A percentile compares a stretch with the other conserved stretches of the same genome.
Conservation (phyloP, 2,113 vertebrate species). For the Lethenteron camtschaticum region DNA sequence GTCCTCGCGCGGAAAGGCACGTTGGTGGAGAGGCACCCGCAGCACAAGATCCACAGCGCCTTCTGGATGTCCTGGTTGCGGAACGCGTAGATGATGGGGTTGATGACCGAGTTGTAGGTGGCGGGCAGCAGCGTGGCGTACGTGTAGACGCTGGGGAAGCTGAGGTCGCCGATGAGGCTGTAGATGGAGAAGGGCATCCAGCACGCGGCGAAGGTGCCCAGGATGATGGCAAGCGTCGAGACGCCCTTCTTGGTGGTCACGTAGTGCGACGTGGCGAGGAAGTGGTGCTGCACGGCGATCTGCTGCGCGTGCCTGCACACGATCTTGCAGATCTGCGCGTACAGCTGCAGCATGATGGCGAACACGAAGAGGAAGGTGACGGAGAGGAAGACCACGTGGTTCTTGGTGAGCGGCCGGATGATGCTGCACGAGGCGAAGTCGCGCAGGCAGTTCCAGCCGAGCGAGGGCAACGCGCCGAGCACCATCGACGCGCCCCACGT, state of each 20-base stretch:
- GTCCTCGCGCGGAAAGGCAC: conserved; percentile 31
- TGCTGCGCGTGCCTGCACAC: conserved; percentile 61
- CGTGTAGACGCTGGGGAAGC: conserved; percentile 44
- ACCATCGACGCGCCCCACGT: conserved; percentile 43
- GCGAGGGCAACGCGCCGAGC: conserved; percentile 43
- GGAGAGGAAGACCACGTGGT: conserved; percentile 49
- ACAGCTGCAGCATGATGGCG: conserved; percentile 50
- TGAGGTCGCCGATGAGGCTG: conserved; percentile 48
- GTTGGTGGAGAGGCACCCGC: conserved; percentile 44
- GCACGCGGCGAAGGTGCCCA: conserved; percentile 61
- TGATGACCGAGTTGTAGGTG: conserved; percentile 66
- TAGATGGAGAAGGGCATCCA: conserved; percentile 75
- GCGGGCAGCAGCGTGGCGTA: conserved; percentile 59
- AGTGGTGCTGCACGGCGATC: conserved; percentile 71
- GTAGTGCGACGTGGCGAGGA: conserved; percentile 42
- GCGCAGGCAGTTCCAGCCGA: conserved; percentile 74
- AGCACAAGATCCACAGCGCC: conserved; percentile 49
- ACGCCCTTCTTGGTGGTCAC: conserved; percentile 75
- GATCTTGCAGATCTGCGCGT: conserved; percentile 56
- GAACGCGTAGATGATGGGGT: conserved; percentile 75
- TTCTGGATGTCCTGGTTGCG: conserved; percentile 73
- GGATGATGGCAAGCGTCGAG: conserved; percentile 51
- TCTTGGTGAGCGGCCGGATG: conserved; percentile 43
- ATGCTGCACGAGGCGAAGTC: conserved; percentile 35
- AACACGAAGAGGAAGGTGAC: conserved; percentile 48